A percentile compares a stretch with the other conserved stretches of the same genome.
These are phyloP conservation scores for Halcyon senegalensis DNA, from an alignment of 2,113 vertebrate genomes.

Conservation along the genomic window DNA sequence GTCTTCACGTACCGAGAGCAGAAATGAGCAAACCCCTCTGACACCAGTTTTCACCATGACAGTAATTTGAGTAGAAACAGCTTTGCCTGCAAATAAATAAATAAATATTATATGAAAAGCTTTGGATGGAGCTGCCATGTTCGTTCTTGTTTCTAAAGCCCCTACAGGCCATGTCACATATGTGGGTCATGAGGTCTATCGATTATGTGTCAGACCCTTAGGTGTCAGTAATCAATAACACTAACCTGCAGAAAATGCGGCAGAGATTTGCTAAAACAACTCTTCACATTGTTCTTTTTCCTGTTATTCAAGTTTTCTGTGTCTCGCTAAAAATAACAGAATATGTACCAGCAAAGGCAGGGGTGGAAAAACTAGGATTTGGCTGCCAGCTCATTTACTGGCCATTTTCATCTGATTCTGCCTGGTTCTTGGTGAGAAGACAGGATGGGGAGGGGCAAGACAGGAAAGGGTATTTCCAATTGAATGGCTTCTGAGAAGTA, in stretches of 20 bases:
- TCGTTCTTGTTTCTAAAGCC: constrained; percentile 77
- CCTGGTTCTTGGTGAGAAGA: constrained; percentile 2
- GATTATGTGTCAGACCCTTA: constrained; percentile 82
- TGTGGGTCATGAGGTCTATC: constrained; percentile 78
- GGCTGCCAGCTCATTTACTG: constrained; percentile 32
- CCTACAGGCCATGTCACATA: constrained; percentile 80
- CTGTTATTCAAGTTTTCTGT: background rate
- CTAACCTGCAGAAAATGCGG: constrained; percentile 79
- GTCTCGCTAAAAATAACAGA: background rate
- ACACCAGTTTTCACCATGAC: constrained; percentile 7
- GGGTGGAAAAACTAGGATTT: constrained; percentile 16
- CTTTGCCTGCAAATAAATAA: constrained; percentile 62
- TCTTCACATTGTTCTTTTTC: constrained; percentile 35
- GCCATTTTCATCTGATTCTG: background rate
- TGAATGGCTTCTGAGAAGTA: constrained; percentile 44
- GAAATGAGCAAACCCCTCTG: constrained; percentile 28
- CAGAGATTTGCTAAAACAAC: constrained; percentile 61
- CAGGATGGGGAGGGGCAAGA: constrained; percentile 23
- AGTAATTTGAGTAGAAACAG: constrained; percentile 70
- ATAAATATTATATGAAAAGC: constrained; percentile 73
- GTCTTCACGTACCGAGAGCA: background rate
- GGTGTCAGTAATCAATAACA: constrained; percentile 82
- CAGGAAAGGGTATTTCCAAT: constrained; percentile 1
- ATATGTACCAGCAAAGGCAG: background rate
- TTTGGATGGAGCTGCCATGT: constrained; percentile 72